Percentiles rank a stretch among this genome's conserved stretches.
These are phyloP conservation scores for Idaea dimidiata DNA, from an alignment of 2,888 invertebrate species.

Conservation along the genomic window DNA sequence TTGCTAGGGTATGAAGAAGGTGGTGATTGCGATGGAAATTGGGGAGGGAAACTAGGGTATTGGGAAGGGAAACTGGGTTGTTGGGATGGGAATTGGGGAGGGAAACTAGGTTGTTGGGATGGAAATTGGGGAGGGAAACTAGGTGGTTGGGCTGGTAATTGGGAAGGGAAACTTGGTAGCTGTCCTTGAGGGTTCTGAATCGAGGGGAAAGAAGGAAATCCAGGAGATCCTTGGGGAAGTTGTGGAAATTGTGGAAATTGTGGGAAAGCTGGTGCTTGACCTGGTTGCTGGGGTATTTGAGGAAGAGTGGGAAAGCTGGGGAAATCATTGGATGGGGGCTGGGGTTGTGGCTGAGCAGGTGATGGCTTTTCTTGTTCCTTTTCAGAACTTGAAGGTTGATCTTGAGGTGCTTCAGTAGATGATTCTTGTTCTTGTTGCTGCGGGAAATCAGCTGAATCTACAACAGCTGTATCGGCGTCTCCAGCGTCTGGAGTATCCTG, in stretches of 20 bases:
- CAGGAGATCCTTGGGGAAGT: conserved; percentile 19
- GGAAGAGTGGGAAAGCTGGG: conserved; percentile 39
- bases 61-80: conserved; percentile 36
- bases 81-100: conserved; percentile 39
- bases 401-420: conserved; percentile 29
- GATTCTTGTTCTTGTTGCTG: conserved; percentile 38
- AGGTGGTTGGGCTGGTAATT: conserved; percentile 38
- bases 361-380: conserved; percentile 23
- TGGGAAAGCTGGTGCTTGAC: conserved; percentile 34
- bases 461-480: conserved; percentile 62
- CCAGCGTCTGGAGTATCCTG: conserved; percentile 34
- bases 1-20: conserved; percentile 51
- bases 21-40: conserved; percentile 43
- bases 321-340: conserved; percentile 32
- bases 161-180: conserved; percentile 40
- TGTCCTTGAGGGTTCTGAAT: conserved; percentile 38
- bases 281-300: conserved; percentile 17
- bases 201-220: conserved; percentile 21
- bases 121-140: conserved; percentile 37
- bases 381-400: background rate
- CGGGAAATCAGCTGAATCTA: conserved; percentile 61
- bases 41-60: conserved; percentile 41
- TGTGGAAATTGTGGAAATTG: conserved; percentile 33
- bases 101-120: conserved; percentile 25
- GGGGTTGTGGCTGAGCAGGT: conserved; percentile 28